phyloP scores from a whole-genome alignment of 53 echinoderm and acorn worm species.

The Luidia sarsii region DNA sequence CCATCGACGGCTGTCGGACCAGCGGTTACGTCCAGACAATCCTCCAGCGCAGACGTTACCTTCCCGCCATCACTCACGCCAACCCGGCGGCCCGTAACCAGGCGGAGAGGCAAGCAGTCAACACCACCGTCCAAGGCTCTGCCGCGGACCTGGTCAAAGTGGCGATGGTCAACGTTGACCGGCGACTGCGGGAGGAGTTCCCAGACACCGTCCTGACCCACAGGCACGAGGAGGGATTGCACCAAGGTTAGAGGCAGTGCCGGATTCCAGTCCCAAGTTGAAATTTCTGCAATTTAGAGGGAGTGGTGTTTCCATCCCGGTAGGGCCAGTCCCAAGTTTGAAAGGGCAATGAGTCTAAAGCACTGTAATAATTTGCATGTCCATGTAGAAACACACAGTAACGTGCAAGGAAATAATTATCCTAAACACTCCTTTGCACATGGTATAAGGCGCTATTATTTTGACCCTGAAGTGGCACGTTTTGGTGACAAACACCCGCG shows the following conservation, averaged over 20 bases:
- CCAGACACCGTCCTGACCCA: conserved; percentile 77
- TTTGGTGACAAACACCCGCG: too few species aligned
- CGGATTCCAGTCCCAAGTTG: too few species aligned
- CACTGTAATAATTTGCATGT: too few species aligned
- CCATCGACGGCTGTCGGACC: conserved; percentile 69
- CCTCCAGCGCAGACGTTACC: conserved; percentile 75
- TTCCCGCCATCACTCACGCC: conserved; percentile 82
- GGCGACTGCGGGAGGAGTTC: conserved; percentile 65
- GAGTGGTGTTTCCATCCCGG: too few species aligned
- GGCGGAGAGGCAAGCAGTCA: conserved; percentile 96
- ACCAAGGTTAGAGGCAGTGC: conserved; percentile 46
- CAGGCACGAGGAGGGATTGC: conserved; percentile 61
- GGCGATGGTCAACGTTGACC: conserved; percentile 92
- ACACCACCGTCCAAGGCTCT: conserved; percentile 97
- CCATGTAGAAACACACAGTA: too few species aligned
- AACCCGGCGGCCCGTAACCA: conserved; percentile 77
- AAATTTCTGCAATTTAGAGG: too few species aligned
- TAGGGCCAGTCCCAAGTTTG: too few species aligned
- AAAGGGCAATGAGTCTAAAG: too few species aligned
- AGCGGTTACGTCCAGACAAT: conserved; percentile 87
- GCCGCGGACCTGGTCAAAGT: conserved; percentile 96
- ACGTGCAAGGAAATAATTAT: too few species aligned
- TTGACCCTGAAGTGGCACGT: too few species aligned
- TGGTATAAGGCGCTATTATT: too few species aligned
- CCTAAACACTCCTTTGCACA: too few species aligned